These are phyloP conservation scores for Micropterix aruncella DNA, from an alignment of 2,888 invertebrate genomes.

Conservation along the genomic window DNA sequence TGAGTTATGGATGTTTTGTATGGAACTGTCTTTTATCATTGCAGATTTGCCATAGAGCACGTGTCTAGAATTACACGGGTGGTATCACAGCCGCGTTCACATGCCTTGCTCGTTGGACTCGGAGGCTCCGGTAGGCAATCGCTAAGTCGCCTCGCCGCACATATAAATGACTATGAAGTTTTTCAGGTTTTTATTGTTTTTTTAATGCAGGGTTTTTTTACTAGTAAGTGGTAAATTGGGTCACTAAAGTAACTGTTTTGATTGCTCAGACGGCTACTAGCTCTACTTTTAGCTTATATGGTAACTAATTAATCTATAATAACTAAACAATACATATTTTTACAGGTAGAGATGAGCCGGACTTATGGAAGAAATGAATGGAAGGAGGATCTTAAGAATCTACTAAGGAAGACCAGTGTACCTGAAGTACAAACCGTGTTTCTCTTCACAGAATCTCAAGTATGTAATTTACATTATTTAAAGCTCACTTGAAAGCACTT, in stretches of 20 bases:
- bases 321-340: slow-evolving; percentile 6
- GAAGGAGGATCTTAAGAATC: slow-evolving; percentile 81
- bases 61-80: slow-evolving; percentile 82
- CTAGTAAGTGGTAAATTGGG: no score
- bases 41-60: slow-evolving; percentile 88
- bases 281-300: no score
- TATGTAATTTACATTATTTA: slow-evolving; percentile 16
- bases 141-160: slow-evolving; percentile 77
- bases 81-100: slow-evolving; percentile 82
- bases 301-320: no score
- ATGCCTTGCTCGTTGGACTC: slow-evolving; percentile 80
- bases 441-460: slow-evolving; percentile 82
- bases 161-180: slow-evolving; percentile 86
- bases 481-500: not conserved
- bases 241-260: no score
- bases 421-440: slow-evolving; percentile 82
- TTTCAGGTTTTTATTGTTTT: no score
- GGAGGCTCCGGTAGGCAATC: slow-evolving; percentile 92
- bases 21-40: slow-evolving; percentile 8
- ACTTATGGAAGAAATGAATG: slow-evolving; percentile 74
- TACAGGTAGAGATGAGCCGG: slow-evolving; percentile 79
- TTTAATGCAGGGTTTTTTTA: no score
- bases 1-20: slow-evolving; percentile 4
- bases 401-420: slow-evolving; percentile 66
- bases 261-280: no score